Evolutionary conservation across 2,888 invertebrate genomes (phyloP).

Genomic region (Sphecodes monilicornis): DNA sequence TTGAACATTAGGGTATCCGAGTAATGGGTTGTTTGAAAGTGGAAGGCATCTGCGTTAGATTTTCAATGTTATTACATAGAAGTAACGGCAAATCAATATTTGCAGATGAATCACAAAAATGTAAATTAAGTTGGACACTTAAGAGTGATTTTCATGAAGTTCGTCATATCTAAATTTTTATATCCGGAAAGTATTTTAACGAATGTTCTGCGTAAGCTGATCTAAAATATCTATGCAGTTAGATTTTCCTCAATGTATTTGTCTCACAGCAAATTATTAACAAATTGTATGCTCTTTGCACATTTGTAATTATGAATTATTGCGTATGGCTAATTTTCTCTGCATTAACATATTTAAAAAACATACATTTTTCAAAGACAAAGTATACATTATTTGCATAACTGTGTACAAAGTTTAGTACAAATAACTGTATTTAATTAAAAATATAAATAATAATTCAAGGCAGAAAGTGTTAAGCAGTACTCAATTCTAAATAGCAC

Average conservation of each 20-base stretch:
- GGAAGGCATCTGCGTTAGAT: neutral
- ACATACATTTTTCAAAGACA: neutral
- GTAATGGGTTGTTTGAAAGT: neutral
- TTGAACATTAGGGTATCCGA: neutral
- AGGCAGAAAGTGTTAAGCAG: neutral
- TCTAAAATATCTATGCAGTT: neutral
- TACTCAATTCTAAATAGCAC: neutral
- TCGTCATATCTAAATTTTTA: too few species aligned
- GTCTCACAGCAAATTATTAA: neutral
- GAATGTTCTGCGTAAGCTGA: too few species aligned
- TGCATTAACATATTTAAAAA: neutral
- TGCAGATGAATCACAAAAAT: neutral
- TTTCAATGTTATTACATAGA: neutral
- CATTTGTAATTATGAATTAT: neutral
- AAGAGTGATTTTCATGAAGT: too few species aligned
- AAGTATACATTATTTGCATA: neutral
- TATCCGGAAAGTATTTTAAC: too few species aligned
- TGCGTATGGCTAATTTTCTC: neutral
- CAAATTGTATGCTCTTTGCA: neutral
- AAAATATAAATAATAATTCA: neutral
- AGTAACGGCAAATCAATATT: neutral
- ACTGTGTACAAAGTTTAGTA: neutral
- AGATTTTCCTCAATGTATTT: neutral
- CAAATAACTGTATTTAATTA: too few species aligned
- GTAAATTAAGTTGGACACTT: neutral